A percentile compares a stretch with the other conserved stretches of the same genome.
phyloP scores from a whole-genome alignment of 2,797 vertebrate genomes.

The Sebastes hubbsi region DNA sequence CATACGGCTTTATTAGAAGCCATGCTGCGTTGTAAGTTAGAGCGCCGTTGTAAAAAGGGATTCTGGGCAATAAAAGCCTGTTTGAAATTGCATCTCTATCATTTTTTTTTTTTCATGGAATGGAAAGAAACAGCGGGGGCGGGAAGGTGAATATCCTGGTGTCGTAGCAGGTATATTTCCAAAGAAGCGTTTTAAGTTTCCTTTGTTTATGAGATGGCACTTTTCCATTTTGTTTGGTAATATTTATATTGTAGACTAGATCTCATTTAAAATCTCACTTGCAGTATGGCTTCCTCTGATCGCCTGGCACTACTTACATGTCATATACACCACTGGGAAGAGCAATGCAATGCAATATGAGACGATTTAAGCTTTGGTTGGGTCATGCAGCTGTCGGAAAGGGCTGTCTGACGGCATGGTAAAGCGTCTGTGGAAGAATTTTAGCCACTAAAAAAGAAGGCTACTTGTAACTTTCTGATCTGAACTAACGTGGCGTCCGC shows the following conservation, averaged over 20 bases:
- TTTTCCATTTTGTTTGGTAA: not conserved
- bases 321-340: not conserved
- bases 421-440: too few species aligned
- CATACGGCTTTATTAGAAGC: constrained; percentile 68
- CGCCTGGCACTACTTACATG: not conserved
- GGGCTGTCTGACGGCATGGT: too few species aligned
- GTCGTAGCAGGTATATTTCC: constrained; percentile 4
- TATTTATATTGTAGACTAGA: not conserved
- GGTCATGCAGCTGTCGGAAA: not conserved
- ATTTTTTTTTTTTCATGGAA: constrained; percentile 54
- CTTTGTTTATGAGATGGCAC: constrained; percentile 20
- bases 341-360: not conserved
- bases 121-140: constrained; percentile 1
- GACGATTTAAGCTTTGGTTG: not conserved
- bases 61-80: constrained; percentile 43
- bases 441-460: too few species aligned
- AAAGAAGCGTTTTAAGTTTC: not conserved
- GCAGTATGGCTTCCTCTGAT: not conserved
- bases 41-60: constrained; percentile 30
- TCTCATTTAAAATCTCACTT: not conserved
- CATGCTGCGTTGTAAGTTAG: constrained; percentile 42
- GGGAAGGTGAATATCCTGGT: constrained; percentile 12
- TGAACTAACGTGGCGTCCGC: too few species aligned
- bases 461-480: too few species aligned
- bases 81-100: constrained; percentile 45